Evolutionary conservation across 2,888 invertebrate genomes (phyloP).

Genomic region (Odontocerum albicorne): DNA sequence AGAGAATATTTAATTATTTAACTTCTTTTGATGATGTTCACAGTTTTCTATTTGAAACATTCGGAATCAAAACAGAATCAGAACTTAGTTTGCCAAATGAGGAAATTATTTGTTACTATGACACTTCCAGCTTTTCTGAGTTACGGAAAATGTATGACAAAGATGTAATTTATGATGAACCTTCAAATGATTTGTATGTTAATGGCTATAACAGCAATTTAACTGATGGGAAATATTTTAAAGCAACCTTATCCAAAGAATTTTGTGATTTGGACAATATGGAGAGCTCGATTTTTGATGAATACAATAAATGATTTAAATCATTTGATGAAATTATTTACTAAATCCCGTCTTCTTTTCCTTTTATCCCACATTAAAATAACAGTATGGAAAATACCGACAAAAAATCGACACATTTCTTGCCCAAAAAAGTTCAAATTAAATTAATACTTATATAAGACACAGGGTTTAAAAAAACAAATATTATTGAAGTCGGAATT

Average conservation of each 20-base stretch:
- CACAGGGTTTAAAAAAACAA: too few relatives aligned
- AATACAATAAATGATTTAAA: too few relatives aligned
- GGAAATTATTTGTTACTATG: slow-evolving; percentile 27
- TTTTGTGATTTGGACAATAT: slow-evolving; percentile 48
- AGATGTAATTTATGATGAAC: neutral
- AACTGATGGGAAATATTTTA: slow-evolving; percentile 49
- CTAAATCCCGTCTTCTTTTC: neutral
- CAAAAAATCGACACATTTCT: too few relatives aligned
- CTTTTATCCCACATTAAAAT: too few relatives aligned
- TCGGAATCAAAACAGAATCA: slow-evolving; percentile 49
- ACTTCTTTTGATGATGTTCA: slow-evolving; percentile 69
- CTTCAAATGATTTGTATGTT: slow-evolving; percentile 41
- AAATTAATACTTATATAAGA: too few relatives aligned
- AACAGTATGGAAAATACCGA: too few relatives aligned
- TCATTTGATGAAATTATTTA: neutral
- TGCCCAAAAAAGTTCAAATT: too few relatives aligned
- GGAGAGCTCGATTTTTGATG: slow-evolving; percentile 50
- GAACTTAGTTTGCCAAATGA: slow-evolving; percentile 38
- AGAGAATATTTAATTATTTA: slow-evolving; percentile 77
- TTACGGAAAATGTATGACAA: slow-evolving; percentile 22
- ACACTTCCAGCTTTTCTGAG: slow-evolving; percentile 20
- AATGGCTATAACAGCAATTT: slow-evolving; percentile 51
- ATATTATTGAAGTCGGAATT: too few relatives aligned
- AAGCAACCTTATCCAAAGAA: slow-evolving; percentile 44
- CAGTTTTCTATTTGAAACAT: slow-evolving; percentile 66